These are phyloP conservation scores for Catagonus wagneri DNA, from an alignment of 2,113 vertebrate genomes.

Conservation along the genomic window DNA sequence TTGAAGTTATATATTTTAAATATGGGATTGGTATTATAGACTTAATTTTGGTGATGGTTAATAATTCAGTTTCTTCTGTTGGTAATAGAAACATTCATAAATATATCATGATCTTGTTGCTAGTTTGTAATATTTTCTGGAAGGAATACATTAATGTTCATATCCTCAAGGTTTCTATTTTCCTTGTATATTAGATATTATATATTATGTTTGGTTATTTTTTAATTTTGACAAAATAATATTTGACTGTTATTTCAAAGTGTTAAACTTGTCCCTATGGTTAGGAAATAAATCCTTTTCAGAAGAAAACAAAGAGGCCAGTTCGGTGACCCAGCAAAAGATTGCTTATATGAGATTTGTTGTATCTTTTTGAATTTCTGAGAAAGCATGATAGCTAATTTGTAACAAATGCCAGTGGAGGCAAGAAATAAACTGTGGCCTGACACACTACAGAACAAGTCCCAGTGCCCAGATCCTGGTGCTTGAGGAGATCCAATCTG, in stretches of 20 bases:
- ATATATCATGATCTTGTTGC: neutral
- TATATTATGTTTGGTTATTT: neutral
- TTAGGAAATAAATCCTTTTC: slow-evolving; percentile 16
- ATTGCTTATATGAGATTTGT: neutral
- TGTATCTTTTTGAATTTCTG: neutral
- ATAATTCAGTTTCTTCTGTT: neutral
- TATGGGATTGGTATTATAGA: neutral
- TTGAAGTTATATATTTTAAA: neutral
- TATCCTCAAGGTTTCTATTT: neutral
- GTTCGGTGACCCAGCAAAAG: neutral
- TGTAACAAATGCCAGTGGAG: neutral
- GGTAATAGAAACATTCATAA: neutral
- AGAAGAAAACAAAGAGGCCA: neutral
- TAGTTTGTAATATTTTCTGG: neutral
- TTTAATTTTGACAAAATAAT: slow-evolving; percentile 8
- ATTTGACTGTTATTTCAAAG: neutral
- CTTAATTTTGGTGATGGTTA: neutral
- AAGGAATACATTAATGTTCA: neutral
- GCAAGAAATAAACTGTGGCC: neutral
- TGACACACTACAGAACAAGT: neutral
- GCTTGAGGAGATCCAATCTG: neutral
- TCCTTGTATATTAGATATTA: neutral
- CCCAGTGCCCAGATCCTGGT: neutral
- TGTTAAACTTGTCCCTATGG: neutral
- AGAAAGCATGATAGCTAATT: neutral